A percentile compares a stretch with the other conserved stretches of the same genome.
phyloP scores from a whole-genome alignment of 2,113 vertebrate genomes.

The Lynx canadensis region DNA sequence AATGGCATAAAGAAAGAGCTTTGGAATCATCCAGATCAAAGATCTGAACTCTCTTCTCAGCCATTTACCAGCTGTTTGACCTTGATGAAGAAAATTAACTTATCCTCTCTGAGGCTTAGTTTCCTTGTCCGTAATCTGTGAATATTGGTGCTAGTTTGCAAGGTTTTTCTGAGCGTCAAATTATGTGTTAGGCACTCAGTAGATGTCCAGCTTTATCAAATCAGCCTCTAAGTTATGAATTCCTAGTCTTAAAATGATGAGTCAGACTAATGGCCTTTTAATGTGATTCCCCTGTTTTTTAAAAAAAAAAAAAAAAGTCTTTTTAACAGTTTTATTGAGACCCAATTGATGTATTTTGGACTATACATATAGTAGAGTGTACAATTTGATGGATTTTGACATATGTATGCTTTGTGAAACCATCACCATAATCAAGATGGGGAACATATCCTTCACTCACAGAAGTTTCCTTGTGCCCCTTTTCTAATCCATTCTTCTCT shows the following conservation, averaged over 20 bases:
- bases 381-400: slow-evolving; percentile 9
- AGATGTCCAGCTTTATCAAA: slow-evolving; percentile 20
- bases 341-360: slow-evolving; percentile 27
- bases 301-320: neutral
- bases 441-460: neutral
- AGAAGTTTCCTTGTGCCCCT: neutral
- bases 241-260: slow-evolving; percentile 6
- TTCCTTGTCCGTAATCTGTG: slow-evolving; percentile 24
- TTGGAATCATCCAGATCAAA: slow-evolving; percentile 31
- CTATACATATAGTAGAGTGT: neutral
- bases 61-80: neutral
- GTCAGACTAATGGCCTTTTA: neutral
- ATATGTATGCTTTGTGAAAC: neutral
- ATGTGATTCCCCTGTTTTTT: neutral
- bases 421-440: neutral
- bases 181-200: neutral
- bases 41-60: neutral
- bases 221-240: neutral
- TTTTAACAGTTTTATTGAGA: slow-evolving; percentile 43
- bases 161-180: slow-evolving; percentile 2
- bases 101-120: slow-evolving; percentile 19
- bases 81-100: slow-evolving; percentile 44
- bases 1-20: slow-evolving; percentile 24
- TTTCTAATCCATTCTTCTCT: slow-evolving; percentile 1
- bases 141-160: neutral